Conservation (phyloP, 2,113 vertebrate species). For the Brachyhypopomus occidentalis region DNA sequence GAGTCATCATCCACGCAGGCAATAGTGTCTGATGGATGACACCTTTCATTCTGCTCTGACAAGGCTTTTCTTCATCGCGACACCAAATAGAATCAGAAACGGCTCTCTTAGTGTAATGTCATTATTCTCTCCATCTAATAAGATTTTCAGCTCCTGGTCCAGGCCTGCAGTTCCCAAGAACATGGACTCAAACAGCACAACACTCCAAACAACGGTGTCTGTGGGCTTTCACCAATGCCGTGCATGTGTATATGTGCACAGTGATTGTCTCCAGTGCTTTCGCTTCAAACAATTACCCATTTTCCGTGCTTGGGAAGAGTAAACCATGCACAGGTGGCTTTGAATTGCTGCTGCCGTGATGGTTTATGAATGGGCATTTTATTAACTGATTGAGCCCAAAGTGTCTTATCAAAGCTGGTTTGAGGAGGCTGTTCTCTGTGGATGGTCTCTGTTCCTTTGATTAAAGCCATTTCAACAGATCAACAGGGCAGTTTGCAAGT, state of each 20-base stretch:
- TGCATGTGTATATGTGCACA: background rate
- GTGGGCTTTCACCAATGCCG: background rate
- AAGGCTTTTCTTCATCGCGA: slow-evolving; percentile 41
- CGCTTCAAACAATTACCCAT: background rate
- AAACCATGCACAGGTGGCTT: background rate
- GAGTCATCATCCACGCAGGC: slow-evolving; percentile 45
- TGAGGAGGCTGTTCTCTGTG: no score
- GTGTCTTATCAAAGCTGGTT: no score
- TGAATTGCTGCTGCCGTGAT: background rate
- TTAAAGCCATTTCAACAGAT: no score
- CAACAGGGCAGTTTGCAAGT: no score
- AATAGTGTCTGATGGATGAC: slow-evolving; percentile 58
- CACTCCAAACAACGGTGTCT: slow-evolving; percentile 10
- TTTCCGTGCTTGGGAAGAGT: background rate
- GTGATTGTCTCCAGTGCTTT: background rate
- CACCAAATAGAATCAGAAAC: slow-evolving; percentile 48
- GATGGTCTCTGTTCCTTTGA: no score
- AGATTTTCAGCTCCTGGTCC: slow-evolving; percentile 27
- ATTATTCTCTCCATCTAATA: slow-evolving; percentile 42
- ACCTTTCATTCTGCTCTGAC: slow-evolving; percentile 49
- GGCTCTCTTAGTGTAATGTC: slow-evolving; percentile 40
- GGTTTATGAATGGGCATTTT: slow-evolving; percentile 1
- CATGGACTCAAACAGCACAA: slow-evolving; percentile 32
- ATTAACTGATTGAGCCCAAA: background rate
- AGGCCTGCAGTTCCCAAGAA: slow-evolving; percentile 14